Base-by-base conservation (phyloP, 2,888 invertebrate species). In the Drosophila nigricruria region DNA sequence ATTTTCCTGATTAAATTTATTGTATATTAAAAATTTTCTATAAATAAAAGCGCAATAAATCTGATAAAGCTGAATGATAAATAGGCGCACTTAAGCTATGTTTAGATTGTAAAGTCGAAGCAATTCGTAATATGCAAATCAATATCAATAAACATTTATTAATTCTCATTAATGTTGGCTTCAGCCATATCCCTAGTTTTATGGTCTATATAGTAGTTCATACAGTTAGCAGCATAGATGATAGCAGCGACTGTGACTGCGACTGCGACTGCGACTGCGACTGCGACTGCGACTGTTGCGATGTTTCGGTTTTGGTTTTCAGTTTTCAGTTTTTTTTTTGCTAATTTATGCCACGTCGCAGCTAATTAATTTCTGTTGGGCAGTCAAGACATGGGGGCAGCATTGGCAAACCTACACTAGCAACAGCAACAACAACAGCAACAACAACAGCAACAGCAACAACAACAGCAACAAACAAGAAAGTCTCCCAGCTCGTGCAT, bases 331-430 rank as follows among this genome's bases (percentile, higher is more conserved):
- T 20, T 38, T 38, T n/a, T 38, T 38, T 72, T 77, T 63, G 72
- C 81, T 90, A 85, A 85, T 88, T 90, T 90, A 85, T 85, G 89
- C 90, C 84, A 85, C 84, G 84, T 90, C 67, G 64, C 81, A 62
- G 66, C 87, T 85, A 85, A 85, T 85, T 85, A 85, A 90, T 85
- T 85, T 85, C 89, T 89, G 89, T 70, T 79, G 77, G 70, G 63
- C 90, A 74, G 66, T 66, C 68, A 82, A 74, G 79, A 70, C 67
- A 78, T 62, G 68, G 64, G 47, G 77, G 72, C 73, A 70, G 61
- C 66, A 71, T 77, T 77, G 77, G 59, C 71, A 57, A 80, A 63
- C 60, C 66, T 53, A 50, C 71, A 63, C 49, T 18, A 42, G 14
- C 57, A 57, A 20, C 63, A 70, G 18, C 43, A 57, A 32, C 54